Evolutionary conservation across 2,113 vertebrate genomes (phyloP).

Genomic region (Ophthalmolycus amberensis): DNA sequence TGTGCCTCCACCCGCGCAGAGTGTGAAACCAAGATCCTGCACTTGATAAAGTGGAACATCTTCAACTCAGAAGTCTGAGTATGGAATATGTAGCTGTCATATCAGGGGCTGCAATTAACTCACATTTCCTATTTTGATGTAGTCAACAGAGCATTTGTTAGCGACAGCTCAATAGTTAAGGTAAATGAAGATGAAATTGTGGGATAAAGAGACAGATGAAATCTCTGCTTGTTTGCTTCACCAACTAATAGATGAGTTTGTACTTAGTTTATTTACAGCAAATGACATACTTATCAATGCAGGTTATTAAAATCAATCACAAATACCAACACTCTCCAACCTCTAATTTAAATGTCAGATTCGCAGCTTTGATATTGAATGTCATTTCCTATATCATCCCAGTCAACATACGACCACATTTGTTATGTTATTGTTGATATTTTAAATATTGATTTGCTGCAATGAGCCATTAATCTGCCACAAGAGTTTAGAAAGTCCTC

Average conservation of each 20-base stretch:
- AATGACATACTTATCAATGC: background rate
- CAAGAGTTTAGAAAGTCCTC: background rate
- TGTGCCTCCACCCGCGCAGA: slow-evolving; percentile 8
- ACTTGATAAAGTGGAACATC: slow-evolving; percentile 4
- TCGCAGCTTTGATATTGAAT: background rate
- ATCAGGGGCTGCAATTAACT: background rate
- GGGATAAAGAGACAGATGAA: slow-evolving; percentile 12
- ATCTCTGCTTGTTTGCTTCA: slow-evolving; percentile 11
- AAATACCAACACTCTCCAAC: background rate
- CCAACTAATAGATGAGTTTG: background rate
- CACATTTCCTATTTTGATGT: slow-evolving; percentile 14
- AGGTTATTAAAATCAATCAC: background rate
- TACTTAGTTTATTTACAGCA: background rate
- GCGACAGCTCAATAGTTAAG: slow-evolving; percentile 17
- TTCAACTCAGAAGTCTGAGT: slow-evolving; percentile 8
- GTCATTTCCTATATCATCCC: background rate
- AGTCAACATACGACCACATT: background rate
- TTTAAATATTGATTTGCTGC: background rate
- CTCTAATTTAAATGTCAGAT: background rate
- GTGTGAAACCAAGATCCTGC: slow-evolving; percentile 13
- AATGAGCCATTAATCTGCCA: background rate
- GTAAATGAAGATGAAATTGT: slow-evolving; percentile 17
- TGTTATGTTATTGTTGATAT: background rate
- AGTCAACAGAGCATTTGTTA: slow-evolving; percentile 41
- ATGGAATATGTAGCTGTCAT: slow-evolving; percentile 34